Evolutionary conservation across 2,113 vertebrate genomes (phyloP), one percentile per base, ranked within the genome.

Genomic region (Tamias sibiricus): DNA sequence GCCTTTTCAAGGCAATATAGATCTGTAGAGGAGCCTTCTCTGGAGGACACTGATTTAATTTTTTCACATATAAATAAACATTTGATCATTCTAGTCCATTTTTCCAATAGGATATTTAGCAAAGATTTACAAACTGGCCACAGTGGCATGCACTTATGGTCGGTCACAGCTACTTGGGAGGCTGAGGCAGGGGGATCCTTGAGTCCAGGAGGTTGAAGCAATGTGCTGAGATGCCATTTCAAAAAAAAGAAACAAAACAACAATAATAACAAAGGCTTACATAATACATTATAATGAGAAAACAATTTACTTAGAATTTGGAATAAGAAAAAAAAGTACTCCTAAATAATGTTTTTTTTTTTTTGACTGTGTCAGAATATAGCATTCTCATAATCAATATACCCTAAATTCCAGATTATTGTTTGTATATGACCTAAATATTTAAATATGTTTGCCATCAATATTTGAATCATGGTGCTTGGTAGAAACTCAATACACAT

Each of bases 301-400:
- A 81, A n/a, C 28, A 79, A 44, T 84, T 93, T 79, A 69, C 30
- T 20, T 62, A 68, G 49, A 42, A 69, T 91, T 96, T 90, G 68
- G 37, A 75, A 81, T 64, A 69, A 87, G 57, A 49, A 47, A 91
- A 77, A 66, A 35, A 87, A 57, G 47, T 32, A 5, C 9, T 87
- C 32, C 14, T 49, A 52, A 90, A 5, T 77, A 68, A 84, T 35
- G 42, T 75, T 81, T 59, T n/a, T 5, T 42, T 81, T 94, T 54
- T 69, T 24, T 64, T 26, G 72, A 40, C n/a, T 83, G 47, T 80
- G n/a, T 10, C 35, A 77, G 66, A 84, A 54, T 90, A 47, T 54
- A 72, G 37, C 32, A 62, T 57, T 79, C 4, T 8, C 40, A 22
- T 92, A 24, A 87, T 57, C 28, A 26, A 14, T 54, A 76, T 4